A percentile compares a stretch with the other conserved stretches of the same genome.
These are phyloP conservation scores for Thaleichthys pacificus DNA, from an alignment of 2,797 vertebrate genomes.

Conservation along the genomic window DNA sequence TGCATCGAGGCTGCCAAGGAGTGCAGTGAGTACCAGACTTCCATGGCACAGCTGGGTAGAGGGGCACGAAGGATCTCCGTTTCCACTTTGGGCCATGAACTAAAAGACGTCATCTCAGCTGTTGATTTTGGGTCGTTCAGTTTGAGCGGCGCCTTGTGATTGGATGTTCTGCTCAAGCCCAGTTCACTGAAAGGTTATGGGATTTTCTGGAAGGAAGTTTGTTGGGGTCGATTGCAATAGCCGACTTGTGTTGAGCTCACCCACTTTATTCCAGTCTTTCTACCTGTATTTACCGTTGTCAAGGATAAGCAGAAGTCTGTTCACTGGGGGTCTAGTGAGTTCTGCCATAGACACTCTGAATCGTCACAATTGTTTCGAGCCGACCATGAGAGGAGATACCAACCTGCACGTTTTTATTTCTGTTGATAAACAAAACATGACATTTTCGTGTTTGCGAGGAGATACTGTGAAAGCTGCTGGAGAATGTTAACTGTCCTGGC, in stretches of 20 bases:
- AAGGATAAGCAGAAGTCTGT: conserved; percentile 29
- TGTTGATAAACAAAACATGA: conserved; percentile 65
- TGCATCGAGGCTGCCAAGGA: conserved; percentile 73
- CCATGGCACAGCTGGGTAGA: conserved; percentile 13
- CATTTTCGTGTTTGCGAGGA: conserved; percentile 42
- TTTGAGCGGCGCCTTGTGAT: not conserved
- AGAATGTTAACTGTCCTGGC: too few relatives aligned
- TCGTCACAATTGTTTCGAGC: conserved; percentile 23
- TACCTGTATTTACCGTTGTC: conserved; percentile 43
- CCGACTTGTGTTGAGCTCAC: not conserved
- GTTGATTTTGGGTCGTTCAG: not conserved
- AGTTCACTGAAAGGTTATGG: not conserved
- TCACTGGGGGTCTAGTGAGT: not conserved
- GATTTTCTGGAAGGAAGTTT: not conserved
- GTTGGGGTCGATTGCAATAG: not conserved
- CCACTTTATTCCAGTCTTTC: conserved; percentile 20
- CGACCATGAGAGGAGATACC: conserved; percentile 12
- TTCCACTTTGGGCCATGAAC: not conserved
- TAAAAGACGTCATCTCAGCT: not conserved
- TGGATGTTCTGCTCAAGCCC: not conserved
- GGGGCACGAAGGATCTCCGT: too few relatives aligned
- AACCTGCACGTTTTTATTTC: conserved; percentile 51
- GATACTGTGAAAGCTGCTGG: too few relatives aligned
- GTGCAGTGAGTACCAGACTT: conserved; percentile 68
- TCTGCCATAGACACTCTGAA: conserved; percentile 4